phyloP scores from a whole-genome alignment of 2,797 vertebrate species.

The Kryptopterus vitreolus region DNA sequence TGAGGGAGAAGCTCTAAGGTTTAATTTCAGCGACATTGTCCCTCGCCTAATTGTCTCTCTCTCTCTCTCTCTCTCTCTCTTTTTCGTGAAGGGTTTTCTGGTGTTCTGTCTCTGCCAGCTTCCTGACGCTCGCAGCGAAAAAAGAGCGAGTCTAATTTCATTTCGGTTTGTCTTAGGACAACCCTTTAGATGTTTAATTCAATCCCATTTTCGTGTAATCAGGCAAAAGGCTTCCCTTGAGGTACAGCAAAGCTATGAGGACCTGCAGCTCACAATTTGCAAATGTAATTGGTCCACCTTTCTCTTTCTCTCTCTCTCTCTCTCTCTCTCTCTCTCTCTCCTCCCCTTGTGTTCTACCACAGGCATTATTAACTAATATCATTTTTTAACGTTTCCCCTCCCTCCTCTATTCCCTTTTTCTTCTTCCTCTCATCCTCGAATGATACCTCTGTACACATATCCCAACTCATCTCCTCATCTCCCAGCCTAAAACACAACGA shows the following conservation, averaged over 20 bases:
- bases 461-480: slow-evolving; percentile 79
- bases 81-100: slow-evolving; percentile 35
- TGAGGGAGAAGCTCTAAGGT: slow-evolving; percentile 71
- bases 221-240: slow-evolving; percentile 91
- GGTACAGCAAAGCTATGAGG: slow-evolving; percentile 86
- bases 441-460: slow-evolving; percentile 73
- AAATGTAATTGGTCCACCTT: slow-evolving; percentile 93
- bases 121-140: slow-evolving; percentile 78
- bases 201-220: slow-evolving; percentile 98
- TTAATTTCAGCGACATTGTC: slow-evolving; percentile 77
- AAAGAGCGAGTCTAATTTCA: slow-evolving; percentile 89
- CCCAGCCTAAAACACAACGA: slow-evolving; percentile 61
- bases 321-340: slow-evolving; percentile 63
- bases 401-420: slow-evolving; percentile 60
- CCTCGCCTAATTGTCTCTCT: slow-evolving; percentile 78
- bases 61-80: slow-evolving; percentile 46
- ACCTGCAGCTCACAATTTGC: slow-evolving; percentile 85
- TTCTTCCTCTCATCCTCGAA: slow-evolving; percentile 58
- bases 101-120: slow-evolving; percentile 57
- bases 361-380: slow-evolving; percentile 88
- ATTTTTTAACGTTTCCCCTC: slow-evolving; percentile 79
- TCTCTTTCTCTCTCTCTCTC: slow-evolving; percentile 64
- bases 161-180: slow-evolving; percentile 90
- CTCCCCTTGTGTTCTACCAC: slow-evolving; percentile 68
- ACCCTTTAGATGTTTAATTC: slow-evolving; percentile 98